Conservation (phyloP, 2,797 vertebrate species). For the Platalea minor region DNA sequence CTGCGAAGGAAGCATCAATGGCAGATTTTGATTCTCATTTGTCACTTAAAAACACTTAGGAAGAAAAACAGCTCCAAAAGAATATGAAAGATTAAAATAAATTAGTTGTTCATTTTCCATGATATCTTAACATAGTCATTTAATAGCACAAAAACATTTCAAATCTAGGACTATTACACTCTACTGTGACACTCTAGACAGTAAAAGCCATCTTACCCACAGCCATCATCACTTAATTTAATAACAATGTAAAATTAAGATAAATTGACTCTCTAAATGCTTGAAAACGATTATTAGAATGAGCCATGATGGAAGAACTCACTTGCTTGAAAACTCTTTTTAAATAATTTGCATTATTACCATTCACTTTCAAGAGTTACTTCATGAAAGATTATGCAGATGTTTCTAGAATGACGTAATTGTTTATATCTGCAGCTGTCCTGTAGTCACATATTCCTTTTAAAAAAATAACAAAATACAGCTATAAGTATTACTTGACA, state of each 20-base stretch:
- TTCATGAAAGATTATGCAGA: neutral
- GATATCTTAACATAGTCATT: neutral
- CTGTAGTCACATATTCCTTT: neutral
- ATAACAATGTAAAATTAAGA: slow-evolving; percentile 53
- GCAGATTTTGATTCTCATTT: neutral
- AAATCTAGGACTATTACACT: neutral
- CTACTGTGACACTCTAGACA: slow-evolving; percentile 2
- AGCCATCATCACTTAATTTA: slow-evolving; percentile 29
- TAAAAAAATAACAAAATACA: neutral
- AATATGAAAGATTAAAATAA: slow-evolving; percentile 16
- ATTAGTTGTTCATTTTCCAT: slow-evolving; percentile 6
- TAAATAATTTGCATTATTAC: neutral
- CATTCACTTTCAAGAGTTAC: neutral
- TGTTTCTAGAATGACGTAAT: neutral
- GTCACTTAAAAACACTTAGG: neutral
- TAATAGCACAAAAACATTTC: slow-evolving; percentile 29
- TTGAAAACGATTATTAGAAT: neutral
- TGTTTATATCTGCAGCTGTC: neutral
- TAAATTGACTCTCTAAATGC: slow-evolving; percentile 23
- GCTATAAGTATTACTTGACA: neutral
- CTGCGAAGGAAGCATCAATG: neutral
- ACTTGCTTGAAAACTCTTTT: neutral
- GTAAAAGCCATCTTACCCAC: slow-evolving; percentile 30
- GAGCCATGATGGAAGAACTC: neutral
- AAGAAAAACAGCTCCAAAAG: neutral